These are phyloP conservation scores for Leuctra nigra DNA, from an alignment of 2,888 invertebrate species.

Conservation along the genomic window DNA sequence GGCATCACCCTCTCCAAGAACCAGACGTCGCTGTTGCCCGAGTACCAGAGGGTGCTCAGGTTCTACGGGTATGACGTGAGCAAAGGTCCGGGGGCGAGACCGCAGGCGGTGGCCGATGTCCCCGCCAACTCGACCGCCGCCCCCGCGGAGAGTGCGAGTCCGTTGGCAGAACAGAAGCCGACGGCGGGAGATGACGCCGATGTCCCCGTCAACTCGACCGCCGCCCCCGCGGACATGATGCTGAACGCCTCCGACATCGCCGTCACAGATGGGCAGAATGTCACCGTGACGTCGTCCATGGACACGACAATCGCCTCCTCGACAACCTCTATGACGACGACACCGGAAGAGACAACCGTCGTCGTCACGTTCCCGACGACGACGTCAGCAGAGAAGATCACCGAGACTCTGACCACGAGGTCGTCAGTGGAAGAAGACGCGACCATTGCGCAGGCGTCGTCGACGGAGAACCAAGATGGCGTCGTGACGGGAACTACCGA, in stretches of 20 bases:
- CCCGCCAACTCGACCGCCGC: slow-evolving; percentile 11
- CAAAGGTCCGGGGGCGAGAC: not conserved
- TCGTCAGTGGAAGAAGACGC: no score
- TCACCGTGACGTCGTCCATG: slow-evolving; percentile 18
- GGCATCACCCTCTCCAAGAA: slow-evolving; percentile 73
- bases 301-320: no score
- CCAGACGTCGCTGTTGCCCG: slow-evolving; percentile 65
- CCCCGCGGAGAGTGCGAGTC: no score
- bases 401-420: no score
- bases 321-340: slow-evolving; percentile 25
- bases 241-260: not conserved
- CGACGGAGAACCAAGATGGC: no score
- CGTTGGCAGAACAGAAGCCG: no score
- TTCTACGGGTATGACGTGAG: slow-evolving; percentile 66
- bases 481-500: no score
- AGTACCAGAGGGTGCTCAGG: slow-evolving; percentile 62
- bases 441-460: no score
- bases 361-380: slow-evolving; percentile 6
- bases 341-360: no score
- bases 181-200: not conserved
- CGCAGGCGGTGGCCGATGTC: not conserved
- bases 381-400: slow-evolving; percentile 26
- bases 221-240: slow-evolving; percentile 16
- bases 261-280: no score
- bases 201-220: slow-evolving; percentile 9